Percentiles rank a stretch among this genome's conserved stretches.
Evolutionary conservation across 2,797 vertebrate genomes (phyloP).

Genomic region (Potorous gilbertii): DNA sequence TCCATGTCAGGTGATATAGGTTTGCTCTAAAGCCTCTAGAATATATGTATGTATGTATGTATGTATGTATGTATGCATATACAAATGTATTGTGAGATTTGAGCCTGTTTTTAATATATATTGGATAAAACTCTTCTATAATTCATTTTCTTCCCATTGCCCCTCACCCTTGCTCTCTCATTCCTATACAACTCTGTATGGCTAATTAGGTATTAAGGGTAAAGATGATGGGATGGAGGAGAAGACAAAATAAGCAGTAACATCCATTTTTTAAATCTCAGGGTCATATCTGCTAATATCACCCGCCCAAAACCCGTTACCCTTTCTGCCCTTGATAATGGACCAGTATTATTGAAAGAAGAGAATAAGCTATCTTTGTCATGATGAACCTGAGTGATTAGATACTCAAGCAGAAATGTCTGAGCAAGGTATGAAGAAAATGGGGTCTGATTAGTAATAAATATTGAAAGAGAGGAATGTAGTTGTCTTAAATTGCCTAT

Average conservation of each 20-base stretch:
- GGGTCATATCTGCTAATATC: neutral
- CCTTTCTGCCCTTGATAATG: neutral
- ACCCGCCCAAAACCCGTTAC: neutral
- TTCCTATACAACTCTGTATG: neutral
- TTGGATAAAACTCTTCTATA: neutral
- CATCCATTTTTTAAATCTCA: neutral
- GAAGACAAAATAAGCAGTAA: neutral
- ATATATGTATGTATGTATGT: neutral
- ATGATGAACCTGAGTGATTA: neutral
- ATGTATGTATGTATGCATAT: neutral
- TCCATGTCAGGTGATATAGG: neutral
- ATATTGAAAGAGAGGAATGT: neutral
- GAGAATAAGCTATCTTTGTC: neutral
- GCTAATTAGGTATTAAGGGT: neutral
- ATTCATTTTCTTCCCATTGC: neutral
- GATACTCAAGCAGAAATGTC: neutral
- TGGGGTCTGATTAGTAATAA: neutral
- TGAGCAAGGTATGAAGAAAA: neutral
- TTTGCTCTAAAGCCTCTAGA: neutral
- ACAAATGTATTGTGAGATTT: neutral
- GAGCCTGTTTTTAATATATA: neutral
- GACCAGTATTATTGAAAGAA: neutral
- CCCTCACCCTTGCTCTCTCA: neutral
- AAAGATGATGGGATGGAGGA: neutral
- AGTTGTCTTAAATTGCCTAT: neutral